Base-by-base conservation (phyloP, 2,888 invertebrate species). In the Sarcophaga caerulescens region DNA sequence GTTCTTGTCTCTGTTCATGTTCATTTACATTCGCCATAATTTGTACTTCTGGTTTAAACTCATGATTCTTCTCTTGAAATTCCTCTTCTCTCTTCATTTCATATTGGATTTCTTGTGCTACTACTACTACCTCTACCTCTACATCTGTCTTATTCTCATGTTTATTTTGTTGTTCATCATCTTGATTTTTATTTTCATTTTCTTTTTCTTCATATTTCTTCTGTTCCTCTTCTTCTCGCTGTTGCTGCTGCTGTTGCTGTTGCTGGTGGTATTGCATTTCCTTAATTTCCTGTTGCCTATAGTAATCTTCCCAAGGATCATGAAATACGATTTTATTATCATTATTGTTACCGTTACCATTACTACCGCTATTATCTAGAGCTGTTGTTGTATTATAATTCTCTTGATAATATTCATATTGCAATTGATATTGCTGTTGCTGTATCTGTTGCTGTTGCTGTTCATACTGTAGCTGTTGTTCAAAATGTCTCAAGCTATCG, bases 281-380 rank as follows among this genome's bases (percentile, higher is more conserved):
- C 35, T 78, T 44, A 85, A 60, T 70, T 84, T 88, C 82, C 92
- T 93, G 73, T 94, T 94, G 93, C 89, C 94, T 94, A 92, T 94
- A 94, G 92, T 96, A 96, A 90, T 95, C 94, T 89, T 96, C 95
- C 97, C 97, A 97, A 79, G 97, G 97, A 94, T 97, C 97, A 93
- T 90, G 91, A 90, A 90, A 92, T 85, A 90, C 91, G 85, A 91
- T 90, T 71, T 91, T 89, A 81, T 90, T 86, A 85, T 88, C 88
- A 87, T 84, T 88, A 85, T 52, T 52, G 12, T 87, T 84, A 47
- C 68, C 35, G 47, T 85, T 35, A 44, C 35, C 52, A 47, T 65
- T 68, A 19, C 81, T 52, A 14, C 17, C 91, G 85, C 90, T 90
- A 70, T 91, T 89, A 81, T 90, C 85, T 83, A 87, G 87, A 87